phyloP scores from a whole-genome alignment of 2,797 vertebrate genomes.

The Adrianichthys oophorus region DNA sequence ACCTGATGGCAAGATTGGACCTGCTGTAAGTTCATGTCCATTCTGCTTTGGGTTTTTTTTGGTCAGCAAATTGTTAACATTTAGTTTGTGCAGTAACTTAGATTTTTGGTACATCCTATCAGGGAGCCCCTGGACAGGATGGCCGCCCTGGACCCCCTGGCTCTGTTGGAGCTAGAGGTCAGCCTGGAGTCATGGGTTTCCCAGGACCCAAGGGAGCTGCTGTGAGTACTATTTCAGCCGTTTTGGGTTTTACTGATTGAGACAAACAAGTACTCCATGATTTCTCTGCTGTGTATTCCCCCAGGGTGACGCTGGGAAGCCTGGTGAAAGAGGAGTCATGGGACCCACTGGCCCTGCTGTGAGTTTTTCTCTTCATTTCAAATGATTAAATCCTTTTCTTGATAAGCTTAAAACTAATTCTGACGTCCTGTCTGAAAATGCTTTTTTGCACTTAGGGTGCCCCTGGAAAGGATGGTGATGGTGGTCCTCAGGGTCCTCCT shows the following conservation, averaged over 20 bases:
- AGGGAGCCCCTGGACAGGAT: slow-evolving; percentile 94
- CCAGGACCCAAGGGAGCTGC: slow-evolving; percentile 94
- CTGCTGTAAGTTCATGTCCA: slow-evolving; percentile 81
- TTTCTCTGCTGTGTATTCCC: slow-evolving; percentile 12
- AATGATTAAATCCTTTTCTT: neutral
- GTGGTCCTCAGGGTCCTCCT: slow-evolving; percentile 86
- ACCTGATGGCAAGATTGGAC: slow-evolving; percentile 91
- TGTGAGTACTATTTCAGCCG: slow-evolving; percentile 76
- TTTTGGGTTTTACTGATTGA: neutral
- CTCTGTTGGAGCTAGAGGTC: slow-evolving; percentile 87
- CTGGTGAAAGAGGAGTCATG: slow-evolving; percentile 89
- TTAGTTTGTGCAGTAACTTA: neutral
- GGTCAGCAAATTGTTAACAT: neutral
- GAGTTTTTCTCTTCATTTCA: slow-evolving; percentile 48
- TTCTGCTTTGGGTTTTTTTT: neutral
- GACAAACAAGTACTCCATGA: neutral
- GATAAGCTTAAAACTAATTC: neutral
- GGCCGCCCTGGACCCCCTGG: slow-evolving; percentile 90
- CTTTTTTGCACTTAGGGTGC: slow-evolving; percentile 72
- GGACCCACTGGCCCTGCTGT: slow-evolving; percentile 84
- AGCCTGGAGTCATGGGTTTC: slow-evolving; percentile 99
- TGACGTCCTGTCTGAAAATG: slow-evolving; percentile 17
- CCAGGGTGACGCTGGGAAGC: slow-evolving; percentile 91
- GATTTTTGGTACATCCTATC: slow-evolving; percentile 10
- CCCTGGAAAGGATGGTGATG: slow-evolving; percentile 94